A percentile compares a stretch with the other conserved stretches of the same genome.
phyloP scores from a whole-genome alignment of 2,797 vertebrate genomes.

The Glyptemys insculpta region DNA sequence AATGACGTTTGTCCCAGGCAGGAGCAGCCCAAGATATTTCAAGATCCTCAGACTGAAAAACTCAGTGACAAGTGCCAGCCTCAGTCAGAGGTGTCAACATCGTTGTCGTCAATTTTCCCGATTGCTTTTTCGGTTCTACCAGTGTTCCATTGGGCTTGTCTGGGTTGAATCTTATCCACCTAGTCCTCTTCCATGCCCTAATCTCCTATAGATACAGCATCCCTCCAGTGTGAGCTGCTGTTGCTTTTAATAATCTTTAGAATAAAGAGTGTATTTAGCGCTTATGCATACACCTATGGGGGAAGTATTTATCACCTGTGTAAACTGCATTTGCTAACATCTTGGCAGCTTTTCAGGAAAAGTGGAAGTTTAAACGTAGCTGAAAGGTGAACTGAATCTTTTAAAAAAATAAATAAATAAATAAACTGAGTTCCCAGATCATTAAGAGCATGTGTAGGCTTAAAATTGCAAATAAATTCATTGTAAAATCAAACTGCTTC shows the following conservation, averaged over 20 bases:
- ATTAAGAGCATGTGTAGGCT: background rate
- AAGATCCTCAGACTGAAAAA: background rate
- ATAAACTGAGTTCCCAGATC: background rate
- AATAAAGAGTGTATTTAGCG: background rate
- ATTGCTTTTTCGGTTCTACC: background rate
- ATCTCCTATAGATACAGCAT: background rate
- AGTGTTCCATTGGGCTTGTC: background rate
- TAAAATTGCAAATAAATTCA: background rate
- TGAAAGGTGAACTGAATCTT: background rate
- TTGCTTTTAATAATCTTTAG: background rate
- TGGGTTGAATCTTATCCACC: background rate
- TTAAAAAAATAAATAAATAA: background rate
- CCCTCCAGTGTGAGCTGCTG: background rate
- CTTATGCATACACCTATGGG: accelerated
- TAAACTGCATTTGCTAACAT: background rate
- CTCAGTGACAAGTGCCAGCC: background rate
- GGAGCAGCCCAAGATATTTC: background rate
- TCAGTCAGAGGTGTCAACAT: background rate
- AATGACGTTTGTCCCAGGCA: background rate
- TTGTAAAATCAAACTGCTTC: background rate
- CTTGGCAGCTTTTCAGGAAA: conserved; percentile 4
- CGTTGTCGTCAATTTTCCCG: background rate
- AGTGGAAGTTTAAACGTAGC: background rate
- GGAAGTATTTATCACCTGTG: background rate
- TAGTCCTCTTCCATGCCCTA: background rate